Base-by-base conservation (phyloP, 2,113 vertebrate species). In the Mormyrus iriodes region DNA sequence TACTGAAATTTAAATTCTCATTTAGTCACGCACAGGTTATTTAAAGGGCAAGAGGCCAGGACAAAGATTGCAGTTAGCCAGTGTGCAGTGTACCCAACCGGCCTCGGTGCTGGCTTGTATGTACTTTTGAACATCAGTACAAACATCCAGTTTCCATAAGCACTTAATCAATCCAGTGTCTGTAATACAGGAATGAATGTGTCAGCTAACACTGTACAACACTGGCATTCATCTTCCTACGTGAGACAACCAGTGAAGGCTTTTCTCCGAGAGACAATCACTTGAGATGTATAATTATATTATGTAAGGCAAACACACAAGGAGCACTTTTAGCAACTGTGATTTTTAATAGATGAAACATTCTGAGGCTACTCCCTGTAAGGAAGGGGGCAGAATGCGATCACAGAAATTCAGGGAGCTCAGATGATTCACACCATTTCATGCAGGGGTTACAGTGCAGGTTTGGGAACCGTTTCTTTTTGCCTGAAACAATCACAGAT, bases 401-500 rank as follows among this genome's bases (percentile, higher is more conserved):
- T 9, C 4, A 35, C 1, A 1, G 31, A 5, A 1, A 13, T 39
- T 35, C 55, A 31, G 3, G 35, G 19, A 39, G 19, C 31, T 42
- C 51, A 24, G 65, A n/a, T 31, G 69, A 73, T 88, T 73, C 27
- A 55, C 10, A 55, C 48, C 61, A 88, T 76, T 88, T 76, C 65
- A 31, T 42, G 35, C 49, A 35, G 88, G 46, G 73, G 39, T 53
- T 52, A 82, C n/a, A 52, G 3, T 2, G 10, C 17, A 44, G 21
- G 24, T 7, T 4, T 9, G 39, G 35, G 19, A 73, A 12, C 35
- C 27, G 3, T 88, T 79, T 82, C 35, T 7, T 53, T 61, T 46
- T 88, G 88, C 51, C 69, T 42, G 69, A 82, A 55, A 82, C 35
- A 79, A 88, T 52, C 42, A 51, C 48, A 51, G 51, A 88, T 31